Evolutionary conservation across 2,888 invertebrate genomes (phyloP).

Genomic region (Drosophila subsilvestris): DNA sequence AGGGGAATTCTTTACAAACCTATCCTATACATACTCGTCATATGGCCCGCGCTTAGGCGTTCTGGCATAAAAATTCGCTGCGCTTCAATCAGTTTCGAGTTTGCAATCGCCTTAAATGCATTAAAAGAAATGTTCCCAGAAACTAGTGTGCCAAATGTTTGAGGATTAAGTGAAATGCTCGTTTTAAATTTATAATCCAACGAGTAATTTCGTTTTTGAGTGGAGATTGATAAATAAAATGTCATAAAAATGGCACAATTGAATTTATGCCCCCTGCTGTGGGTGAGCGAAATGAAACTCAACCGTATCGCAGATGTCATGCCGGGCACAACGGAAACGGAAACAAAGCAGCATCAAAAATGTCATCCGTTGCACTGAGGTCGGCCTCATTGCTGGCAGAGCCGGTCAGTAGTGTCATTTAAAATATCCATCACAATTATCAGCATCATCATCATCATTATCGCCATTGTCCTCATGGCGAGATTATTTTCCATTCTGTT

Average conservation of each 20-base stretch:
- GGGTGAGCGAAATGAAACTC: slow-evolving; percentile 16
- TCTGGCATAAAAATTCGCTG: neutral
- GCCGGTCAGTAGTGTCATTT: slow-evolving; percentile 46
- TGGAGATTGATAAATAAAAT: slow-evolving; percentile 48
- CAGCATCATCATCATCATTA: slow-evolving; percentile 14
- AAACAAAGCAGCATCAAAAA: slow-evolving; percentile 68
- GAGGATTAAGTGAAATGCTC: slow-evolving; percentile 2
- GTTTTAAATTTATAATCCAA: slow-evolving; percentile 26
- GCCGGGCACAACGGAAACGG: slow-evolving; percentile 65
- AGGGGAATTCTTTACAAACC: slow-evolving; percentile 6
- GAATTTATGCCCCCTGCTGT: slow-evolving; percentile 35
- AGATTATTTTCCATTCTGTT: slow-evolving; percentile 39
- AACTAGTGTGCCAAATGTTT: neutral
- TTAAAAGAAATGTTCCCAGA: neutral
- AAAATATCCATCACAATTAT: slow-evolving; percentile 59
- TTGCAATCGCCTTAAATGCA: slow-evolving; percentile 8
- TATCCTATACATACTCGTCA: neutral
- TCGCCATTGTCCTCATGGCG: slow-evolving; percentile 2
- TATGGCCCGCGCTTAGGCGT: neutral
- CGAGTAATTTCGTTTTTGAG: slow-evolving; percentile 45
- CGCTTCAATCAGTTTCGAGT: slow-evolving; percentile 22
- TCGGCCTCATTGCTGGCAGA: slow-evolving; percentile 1
- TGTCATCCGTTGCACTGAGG: slow-evolving; percentile 44
- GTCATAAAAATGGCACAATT: slow-evolving; percentile 42
- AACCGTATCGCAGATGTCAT: slow-evolving; percentile 52